phyloP scores from a whole-genome alignment of 2,797 vertebrate species.

The Thaleichthys pacificus region DNA sequence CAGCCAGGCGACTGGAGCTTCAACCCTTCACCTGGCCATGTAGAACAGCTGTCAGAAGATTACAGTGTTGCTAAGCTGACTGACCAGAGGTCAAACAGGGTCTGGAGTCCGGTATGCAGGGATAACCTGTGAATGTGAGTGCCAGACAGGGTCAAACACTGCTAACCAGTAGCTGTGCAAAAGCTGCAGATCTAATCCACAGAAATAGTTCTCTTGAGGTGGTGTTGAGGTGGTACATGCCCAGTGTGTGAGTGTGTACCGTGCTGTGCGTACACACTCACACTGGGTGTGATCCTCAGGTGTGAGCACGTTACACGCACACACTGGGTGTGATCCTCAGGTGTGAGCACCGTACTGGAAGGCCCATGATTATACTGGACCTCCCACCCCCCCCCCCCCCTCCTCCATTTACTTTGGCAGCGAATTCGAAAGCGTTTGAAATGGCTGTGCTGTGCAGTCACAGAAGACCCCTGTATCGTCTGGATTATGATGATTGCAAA shows the following conservation, averaged over 20 bases:
- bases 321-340: constrained; percentile 28
- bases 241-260: constrained; percentile 4
- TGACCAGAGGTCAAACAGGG: constrained; percentile 45
- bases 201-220: not conserved
- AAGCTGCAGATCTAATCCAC: not conserved
- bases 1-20: constrained; percentile 40
- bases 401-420: constrained; percentile 51
- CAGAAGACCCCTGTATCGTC: constrained; percentile 65
- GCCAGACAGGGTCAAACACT: too few relatives aligned
- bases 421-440: constrained; percentile 29
- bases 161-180: too few relatives aligned
- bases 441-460: constrained; percentile 34
- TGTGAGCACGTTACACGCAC: constrained; percentile 26
- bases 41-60: constrained; percentile 51
- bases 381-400: not conserved
- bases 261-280: not conserved
- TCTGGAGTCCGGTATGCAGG: constrained; percentile 42
- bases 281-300: constrained; percentile 30
- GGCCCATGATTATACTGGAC: constrained; percentile 38
- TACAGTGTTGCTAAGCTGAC: constrained; percentile 40
- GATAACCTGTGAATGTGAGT: not conserved
- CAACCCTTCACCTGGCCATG: not conserved
- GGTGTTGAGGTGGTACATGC: not conserved
- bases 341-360: constrained; percentile 41
- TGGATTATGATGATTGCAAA: constrained; percentile 53